Evolutionary conservation across 2,888 invertebrate genomes (phyloP), one percentile per base, ranked within the genome.

Genomic region (Ectemnius continuus): DNA sequence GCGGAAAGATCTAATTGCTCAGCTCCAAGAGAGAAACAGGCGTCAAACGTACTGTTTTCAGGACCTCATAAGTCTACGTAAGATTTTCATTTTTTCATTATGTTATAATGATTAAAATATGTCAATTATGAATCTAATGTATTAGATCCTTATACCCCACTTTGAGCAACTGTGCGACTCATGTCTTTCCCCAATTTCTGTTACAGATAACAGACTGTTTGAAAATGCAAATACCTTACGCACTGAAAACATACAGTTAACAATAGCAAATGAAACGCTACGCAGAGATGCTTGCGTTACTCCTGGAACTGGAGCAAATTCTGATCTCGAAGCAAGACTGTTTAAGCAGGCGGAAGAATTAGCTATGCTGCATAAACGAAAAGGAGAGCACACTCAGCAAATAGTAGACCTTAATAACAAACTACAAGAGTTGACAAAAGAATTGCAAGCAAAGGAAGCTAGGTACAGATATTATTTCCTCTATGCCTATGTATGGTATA

Each of bases 361-460:
- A 47, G 97, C 98, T 0, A 97, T 96, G 70, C 91, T 98, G 70
- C 98, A 98, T 88, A 93, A 96, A 84, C 93, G 97, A 70, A 95
- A 97, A 90, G 97, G 98, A 59, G 98, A 98, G 92, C 97, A 97
- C 92, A 94, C 98, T 2, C 98, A 98, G 90, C 95, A 97, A 92
- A 96, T 98, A 79, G 96, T 98, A 76, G 97, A 97, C 91, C 92
- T 98, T 48, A 98, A 97, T 92, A 93, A 94, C 79, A 94, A 94
- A 91, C 92, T 98, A 57, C 97, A 97, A 90, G 97, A 97, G 81
- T 95, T 96, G 86, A 96, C 96, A 83, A 96, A 96, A 88, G 93
- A 94, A 78, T 90, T 97, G 73, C 93, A 93, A 65, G 91, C 92
- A 59, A 96, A 95, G 91, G 97, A 97, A 91, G 89, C 94, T 66